phyloP scores from a whole-genome alignment of 2,797 vertebrate species.

The Eutrigla gurnardus region DNA sequence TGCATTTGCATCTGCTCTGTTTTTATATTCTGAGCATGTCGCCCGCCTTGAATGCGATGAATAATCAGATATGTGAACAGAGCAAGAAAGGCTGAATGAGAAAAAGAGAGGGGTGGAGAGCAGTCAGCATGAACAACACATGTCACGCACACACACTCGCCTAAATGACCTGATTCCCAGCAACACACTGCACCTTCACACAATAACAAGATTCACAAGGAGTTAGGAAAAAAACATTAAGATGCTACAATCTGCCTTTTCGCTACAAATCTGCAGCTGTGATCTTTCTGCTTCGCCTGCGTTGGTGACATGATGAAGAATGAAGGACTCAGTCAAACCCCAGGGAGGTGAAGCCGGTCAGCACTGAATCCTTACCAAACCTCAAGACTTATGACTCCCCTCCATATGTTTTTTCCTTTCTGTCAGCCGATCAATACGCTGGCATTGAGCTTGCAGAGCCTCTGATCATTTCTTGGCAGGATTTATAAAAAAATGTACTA shows the following conservation, averaged over 20 bases:
- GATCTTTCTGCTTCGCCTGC: conserved; percentile 58
- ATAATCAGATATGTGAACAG: conserved; percentile 62
- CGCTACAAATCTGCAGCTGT: conserved; percentile 41
- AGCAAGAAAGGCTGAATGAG: conserved; percentile 23
- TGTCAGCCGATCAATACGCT: conserved; percentile 53
- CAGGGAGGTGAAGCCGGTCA: conserved; percentile 57
- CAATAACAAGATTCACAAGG: conserved; percentile 32
- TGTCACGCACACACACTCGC: conserved; percentile 39
- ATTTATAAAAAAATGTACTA: conserved; percentile 25
- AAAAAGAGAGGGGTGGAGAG: conserved; percentile 31
- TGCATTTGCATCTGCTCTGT: conserved; percentile 34
- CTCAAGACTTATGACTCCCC: conserved; percentile 43
- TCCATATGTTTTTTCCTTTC: conserved; percentile 35
- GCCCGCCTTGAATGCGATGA: conserved; percentile 60
- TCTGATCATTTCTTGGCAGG: conserved; percentile 13
- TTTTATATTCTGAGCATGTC: conserved; percentile 61
- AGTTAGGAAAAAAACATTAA: conserved; percentile 3
- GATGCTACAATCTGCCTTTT: conserved; percentile 31
- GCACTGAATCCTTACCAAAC: conserved; percentile 50
- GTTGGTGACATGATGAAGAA: conserved; percentile 52
- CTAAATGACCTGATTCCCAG: conserved; percentile 46
- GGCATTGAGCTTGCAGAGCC: conserved; percentile 7
- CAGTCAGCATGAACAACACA: conserved; percentile 46
- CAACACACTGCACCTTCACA: conserved; percentile 30
- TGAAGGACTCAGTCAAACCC: conserved; percentile 56